Evolutionary conservation across 2,888 invertebrate genomes (phyloP).

Genomic region (Osedax fenrisi): DNA sequence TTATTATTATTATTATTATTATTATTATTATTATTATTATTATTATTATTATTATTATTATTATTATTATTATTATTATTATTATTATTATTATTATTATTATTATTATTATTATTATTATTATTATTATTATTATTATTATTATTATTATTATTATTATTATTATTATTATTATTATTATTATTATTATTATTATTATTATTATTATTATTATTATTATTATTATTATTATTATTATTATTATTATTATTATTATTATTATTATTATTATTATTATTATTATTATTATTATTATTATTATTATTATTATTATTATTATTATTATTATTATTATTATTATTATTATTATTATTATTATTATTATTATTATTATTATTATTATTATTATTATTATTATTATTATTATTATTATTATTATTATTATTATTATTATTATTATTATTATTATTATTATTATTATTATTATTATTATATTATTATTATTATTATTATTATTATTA

Average conservation of each 20-base stretch:
- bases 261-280: not conserved
- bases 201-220: not conserved
- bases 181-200: not conserved
- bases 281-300: not conserved
- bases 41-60: not conserved
- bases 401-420: too few relatives aligned
- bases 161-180: not conserved
- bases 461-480: too few relatives aligned
- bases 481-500: too few relatives aligned
- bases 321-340: too few relatives aligned
- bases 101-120: slow-evolving; percentile 12
- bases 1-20: slow-evolving; percentile 2
- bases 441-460: too few relatives aligned
- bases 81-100: not conserved
- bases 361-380: too few relatives aligned
- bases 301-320: too few relatives aligned
- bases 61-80: slow-evolving; percentile 5
- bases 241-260: not conserved
- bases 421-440: too few relatives aligned
- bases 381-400: too few relatives aligned
- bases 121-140: not conserved
- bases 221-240: not conserved
- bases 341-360: too few relatives aligned
- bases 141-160: not conserved
- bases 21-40: not conserved